Base-by-base conservation (phyloP, 1,140 invertebrate species). In the fruit fly (Drosophila melanogaster) region DNA sequence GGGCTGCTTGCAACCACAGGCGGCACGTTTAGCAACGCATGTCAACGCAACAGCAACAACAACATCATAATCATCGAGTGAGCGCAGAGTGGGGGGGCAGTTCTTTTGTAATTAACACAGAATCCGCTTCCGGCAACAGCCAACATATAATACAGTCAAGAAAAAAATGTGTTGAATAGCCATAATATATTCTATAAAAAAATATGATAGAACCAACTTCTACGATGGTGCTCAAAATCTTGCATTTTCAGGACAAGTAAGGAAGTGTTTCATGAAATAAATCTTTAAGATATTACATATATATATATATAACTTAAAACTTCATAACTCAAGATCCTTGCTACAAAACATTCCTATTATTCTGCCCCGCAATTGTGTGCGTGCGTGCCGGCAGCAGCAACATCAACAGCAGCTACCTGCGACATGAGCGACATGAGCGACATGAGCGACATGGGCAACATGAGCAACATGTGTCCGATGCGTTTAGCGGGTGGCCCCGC, bases 11-110 rank as follows among this genome's bases (percentile, higher is more conserved):
- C 30, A 46, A 65, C 55, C 64, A 73, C 77, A 71, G 70, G 78
- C 75, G 81, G 81, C 83, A 87, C 84, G 83, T 86, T 86, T 86
- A 79, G 84, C 84, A 87, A 87, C 84, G 83, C 83, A 87, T 89
- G 84, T 87, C 84, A 87, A 83, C 83, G 84, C 84, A 86, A 77
- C 54, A 71, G 51, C 51, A 71, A 69, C 70, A 76, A 65, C 74
- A 77, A 65, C 74, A 77, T 50, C 73, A 76, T 76, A 60, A 72
- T 67, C 77, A 79, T 66, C 41, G n/a, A 43, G 19, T 14, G n/a
- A 38, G 38, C 40, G 44, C 24, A 54, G 60, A 62, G 60, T 46
- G 57, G 12, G 54, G 54, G 40, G 40, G 41, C 38, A 71, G 70
- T 62, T 73, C 58, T 74, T 77, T 73, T 89, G 79, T 87, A 87